Evolutionary conservation across 2,797 vertebrate genomes (phyloP).

Genomic region (Atherinosoma microstoma): DNA sequence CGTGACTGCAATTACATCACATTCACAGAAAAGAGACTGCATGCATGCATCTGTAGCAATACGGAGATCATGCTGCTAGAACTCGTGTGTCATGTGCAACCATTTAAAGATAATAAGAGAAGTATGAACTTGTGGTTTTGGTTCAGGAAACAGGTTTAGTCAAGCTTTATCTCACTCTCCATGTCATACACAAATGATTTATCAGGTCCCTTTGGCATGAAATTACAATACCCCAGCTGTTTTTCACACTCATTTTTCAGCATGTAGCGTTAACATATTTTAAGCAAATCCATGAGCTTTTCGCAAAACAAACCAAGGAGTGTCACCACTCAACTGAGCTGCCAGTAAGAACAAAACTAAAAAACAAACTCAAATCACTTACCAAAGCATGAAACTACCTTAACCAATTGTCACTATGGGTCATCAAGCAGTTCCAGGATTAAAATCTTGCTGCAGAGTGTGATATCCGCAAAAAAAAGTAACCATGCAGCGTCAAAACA

Average conservation of each 20-base stretch:
- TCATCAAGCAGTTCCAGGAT: not conserved
- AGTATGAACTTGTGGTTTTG: constrained; percentile 13
- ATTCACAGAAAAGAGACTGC: constrained; percentile 12
- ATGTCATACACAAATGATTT: not conserved
- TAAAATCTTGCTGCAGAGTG: too few species aligned
- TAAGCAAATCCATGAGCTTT: not conserved
- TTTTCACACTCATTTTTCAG: not conserved
- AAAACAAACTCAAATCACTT: not conserved
- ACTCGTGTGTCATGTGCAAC: constrained; percentile 16
- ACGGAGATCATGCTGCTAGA: not conserved
- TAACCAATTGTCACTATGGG: not conserved
- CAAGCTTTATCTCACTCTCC: not conserved
- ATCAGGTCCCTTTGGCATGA: not conserved
- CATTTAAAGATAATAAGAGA: constrained; percentile 8
- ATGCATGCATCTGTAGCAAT: not conserved
- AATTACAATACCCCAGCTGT: not conserved
- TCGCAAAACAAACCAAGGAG: not conserved
- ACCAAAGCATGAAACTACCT: not conserved
- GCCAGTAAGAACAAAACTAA: not conserved
- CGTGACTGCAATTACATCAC: constrained; percentile 2
- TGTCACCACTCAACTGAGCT: not conserved
- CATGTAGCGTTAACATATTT: not conserved
- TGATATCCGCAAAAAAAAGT: not conserved
- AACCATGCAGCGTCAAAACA: not conserved
- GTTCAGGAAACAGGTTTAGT: constrained; percentile 5